phyloP scores from a whole-genome alignment of 2,113 vertebrate species.

The Fregata magnificens region DNA sequence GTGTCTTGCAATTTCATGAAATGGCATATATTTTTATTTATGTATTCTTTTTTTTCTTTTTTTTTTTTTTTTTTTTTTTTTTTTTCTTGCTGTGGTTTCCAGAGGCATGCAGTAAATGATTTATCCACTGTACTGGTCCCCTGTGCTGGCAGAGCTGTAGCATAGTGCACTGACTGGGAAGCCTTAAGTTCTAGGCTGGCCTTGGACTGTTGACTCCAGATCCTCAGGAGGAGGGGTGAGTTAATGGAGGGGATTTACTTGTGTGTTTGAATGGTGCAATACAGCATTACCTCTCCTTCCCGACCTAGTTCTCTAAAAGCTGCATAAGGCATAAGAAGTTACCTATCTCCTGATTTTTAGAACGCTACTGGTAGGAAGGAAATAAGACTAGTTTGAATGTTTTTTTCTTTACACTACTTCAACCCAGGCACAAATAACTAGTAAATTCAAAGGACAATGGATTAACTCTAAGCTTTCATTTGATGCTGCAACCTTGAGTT shows the following conservation, averaged over 20 bases:
- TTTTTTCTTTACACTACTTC: background rate
- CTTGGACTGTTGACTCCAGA: conserved; percentile 55
- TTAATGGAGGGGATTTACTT: conserved; percentile 20
- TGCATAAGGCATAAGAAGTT: background rate
- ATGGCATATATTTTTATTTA: conserved; percentile 31
- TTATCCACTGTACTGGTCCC: conserved; percentile 33
- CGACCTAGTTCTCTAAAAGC: background rate
- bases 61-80: too few relatives aligned
- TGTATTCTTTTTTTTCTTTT: background rate
- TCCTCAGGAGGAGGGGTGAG: conserved; percentile 54
- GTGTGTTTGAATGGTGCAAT: background rate
- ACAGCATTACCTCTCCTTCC: background rate
- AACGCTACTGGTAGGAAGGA: background rate
- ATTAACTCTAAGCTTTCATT: background rate
- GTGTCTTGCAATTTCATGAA: conserved; percentile 2
- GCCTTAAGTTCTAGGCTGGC: conserved; percentile 45
- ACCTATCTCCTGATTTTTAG: background rate
- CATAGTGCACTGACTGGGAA: conserved; percentile 47
- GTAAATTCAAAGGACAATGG: background rate
- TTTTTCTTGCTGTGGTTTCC: background rate
- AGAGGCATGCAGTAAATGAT: conserved; percentile 45
- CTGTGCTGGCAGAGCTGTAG: conserved; percentile 56
- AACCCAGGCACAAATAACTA: background rate
- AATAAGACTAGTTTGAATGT: background rate
- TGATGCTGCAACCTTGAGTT: background rate